phyloP scores from a whole-genome alignment of 2,113 vertebrate genomes.

The Sporophila hypoxantha region DNA sequence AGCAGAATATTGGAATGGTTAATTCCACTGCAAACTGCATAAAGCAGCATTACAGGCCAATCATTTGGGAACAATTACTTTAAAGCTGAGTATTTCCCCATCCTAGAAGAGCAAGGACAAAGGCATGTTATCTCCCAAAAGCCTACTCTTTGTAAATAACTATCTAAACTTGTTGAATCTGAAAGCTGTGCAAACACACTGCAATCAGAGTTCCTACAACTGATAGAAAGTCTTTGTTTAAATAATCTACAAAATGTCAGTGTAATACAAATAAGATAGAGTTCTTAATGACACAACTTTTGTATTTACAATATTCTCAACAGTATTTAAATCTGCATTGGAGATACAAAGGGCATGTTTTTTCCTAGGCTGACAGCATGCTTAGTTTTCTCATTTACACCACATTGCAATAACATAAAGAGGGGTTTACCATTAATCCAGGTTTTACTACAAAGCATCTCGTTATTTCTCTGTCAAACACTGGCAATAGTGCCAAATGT shows the following conservation, averaged over 20 bases:
- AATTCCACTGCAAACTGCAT: slow-evolving; percentile 16
- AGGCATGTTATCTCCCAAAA: slow-evolving; percentile 33
- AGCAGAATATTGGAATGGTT: slow-evolving; percentile 1
- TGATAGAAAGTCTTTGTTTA: slow-evolving; percentile 60
- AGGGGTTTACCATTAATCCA: slow-evolving; percentile 78
- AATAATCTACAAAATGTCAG: slow-evolving; percentile 56
- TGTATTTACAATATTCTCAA: slow-evolving; percentile 67
- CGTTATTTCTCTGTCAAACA: slow-evolving; percentile 75
- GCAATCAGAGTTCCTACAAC: slow-evolving; percentile 25
- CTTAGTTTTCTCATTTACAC: slow-evolving; percentile 73
- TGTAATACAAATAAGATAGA: slow-evolving; percentile 58
- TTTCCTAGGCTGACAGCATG: slow-evolving; percentile 59
- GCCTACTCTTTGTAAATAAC: slow-evolving; percentile 39
- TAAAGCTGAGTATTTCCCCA: neutral
- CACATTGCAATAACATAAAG: slow-evolving; percentile 76
- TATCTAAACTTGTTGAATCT: slow-evolving; percentile 29
- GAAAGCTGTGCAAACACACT: slow-evolving; percentile 50
- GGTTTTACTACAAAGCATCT: slow-evolving; percentile 77
- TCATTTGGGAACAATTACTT: slow-evolving; percentile 37
- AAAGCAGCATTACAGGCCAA: slow-evolving; percentile 5
- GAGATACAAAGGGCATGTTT: slow-evolving; percentile 49
- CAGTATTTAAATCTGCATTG: slow-evolving; percentile 57
- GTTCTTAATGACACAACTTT: slow-evolving; percentile 63
- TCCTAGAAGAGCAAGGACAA: slow-evolving; percentile 18
- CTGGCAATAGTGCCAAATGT: slow-evolving; percentile 70